Percentiles rank a stretch among this genome's conserved stretches.
These are phyloP conservation scores for Stegostoma tigrinum DNA, from an alignment of 2,113 vertebrate species.

Conservation along the genomic window DNA sequence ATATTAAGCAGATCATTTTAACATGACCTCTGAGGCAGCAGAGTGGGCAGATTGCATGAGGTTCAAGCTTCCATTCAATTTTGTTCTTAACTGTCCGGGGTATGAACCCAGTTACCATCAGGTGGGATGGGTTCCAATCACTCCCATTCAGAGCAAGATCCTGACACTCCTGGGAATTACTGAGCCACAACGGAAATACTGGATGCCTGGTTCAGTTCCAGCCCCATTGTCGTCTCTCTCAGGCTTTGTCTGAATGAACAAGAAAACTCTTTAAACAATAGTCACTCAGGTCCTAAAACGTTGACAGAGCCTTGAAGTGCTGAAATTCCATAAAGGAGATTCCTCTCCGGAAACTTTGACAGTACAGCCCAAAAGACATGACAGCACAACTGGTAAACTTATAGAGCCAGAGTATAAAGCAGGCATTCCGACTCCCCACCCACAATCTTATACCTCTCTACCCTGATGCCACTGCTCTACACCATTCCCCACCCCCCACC, in stretches of 20 bases:
- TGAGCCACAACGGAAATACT: neutral
- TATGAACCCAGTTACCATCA: no score
- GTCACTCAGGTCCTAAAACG: neutral
- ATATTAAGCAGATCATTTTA: neutral
- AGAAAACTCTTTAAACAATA: no score
- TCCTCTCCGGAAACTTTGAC: neutral
- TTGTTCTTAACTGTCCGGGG: no score
- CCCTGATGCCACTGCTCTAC: no score
- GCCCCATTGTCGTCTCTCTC: neutral
- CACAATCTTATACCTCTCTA: neutral
- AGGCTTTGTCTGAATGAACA: neutral
- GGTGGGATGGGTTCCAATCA: neutral
- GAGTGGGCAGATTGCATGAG: no score
- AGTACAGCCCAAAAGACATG: neutral
- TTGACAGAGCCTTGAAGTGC: neutral
- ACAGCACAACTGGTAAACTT: neutral
- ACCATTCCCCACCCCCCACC: no score
- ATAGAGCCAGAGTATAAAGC: neutral
- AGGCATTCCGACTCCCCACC: neutral
- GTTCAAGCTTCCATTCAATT: no score
- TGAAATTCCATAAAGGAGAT: neutral
- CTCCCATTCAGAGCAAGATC: neutral
- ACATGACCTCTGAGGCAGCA: neutral
- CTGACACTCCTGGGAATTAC: neutral
- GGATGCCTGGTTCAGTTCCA: neutral